Conservation (phyloP, 1,140 invertebrate genomes). For the Orussus abietinus region DNA sequence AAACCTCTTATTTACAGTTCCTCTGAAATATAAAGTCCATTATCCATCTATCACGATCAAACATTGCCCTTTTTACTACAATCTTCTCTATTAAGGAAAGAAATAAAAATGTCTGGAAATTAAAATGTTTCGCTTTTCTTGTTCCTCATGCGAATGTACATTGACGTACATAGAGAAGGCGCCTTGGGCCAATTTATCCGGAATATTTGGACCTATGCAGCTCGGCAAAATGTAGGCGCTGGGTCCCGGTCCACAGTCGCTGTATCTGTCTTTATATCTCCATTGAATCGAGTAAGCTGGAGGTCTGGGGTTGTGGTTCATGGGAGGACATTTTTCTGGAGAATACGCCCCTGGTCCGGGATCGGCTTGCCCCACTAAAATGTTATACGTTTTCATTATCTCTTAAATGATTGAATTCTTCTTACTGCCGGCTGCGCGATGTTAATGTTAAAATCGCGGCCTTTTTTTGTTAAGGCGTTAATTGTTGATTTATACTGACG, state of each 20-base stretch:
- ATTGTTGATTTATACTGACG: slow-evolving; percentile 23
- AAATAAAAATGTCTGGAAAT: slow-evolving; percentile 3
- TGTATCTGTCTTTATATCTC: slow-evolving; percentile 16
- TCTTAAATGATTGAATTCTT: no score
- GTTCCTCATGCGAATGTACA: background rate
- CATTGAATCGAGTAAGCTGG: slow-evolving; percentile 34
- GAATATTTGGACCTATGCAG: slow-evolving; percentile 42
- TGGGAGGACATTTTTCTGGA: slow-evolving; percentile 34
- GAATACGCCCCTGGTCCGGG: slow-evolving; percentile 47
- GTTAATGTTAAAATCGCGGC: no score
- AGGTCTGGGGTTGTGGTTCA: slow-evolving; percentile 35
- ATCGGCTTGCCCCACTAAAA: slow-evolving; percentile 12
- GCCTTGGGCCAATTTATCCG: slow-evolving; percentile 38
- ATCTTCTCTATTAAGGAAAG: slow-evolving; percentile 10
- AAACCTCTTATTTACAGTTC: slow-evolving; percentile 8
- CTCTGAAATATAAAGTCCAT: slow-evolving; percentile 18
- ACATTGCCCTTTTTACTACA: slow-evolving; percentile 20
- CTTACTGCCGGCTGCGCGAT: no score
- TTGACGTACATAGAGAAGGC: slow-evolving; percentile 40
- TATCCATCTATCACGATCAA: no score
- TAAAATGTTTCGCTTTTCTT: slow-evolving; percentile 2
- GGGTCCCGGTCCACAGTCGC: slow-evolving; percentile 35
- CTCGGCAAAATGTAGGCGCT: slow-evolving; percentile 37
- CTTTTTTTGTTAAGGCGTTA: no score
- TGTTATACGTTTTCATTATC: slow-evolving; percentile 7